Conservation (phyloP, 2,113 vertebrate genomes). For the Megaleporinus macrocephalus region DNA sequence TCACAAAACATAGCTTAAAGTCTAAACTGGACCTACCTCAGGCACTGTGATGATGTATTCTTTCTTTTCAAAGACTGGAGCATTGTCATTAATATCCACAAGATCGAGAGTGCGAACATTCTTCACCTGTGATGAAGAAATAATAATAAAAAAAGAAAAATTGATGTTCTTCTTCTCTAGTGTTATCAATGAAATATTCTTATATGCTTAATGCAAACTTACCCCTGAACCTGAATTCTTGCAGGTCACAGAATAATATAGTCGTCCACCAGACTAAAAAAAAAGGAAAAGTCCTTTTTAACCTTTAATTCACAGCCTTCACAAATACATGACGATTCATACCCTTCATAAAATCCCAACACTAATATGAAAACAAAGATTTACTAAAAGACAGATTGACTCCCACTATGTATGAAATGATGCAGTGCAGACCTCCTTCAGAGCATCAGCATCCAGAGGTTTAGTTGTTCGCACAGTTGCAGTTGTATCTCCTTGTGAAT, state of each 20-base stretch:
- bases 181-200: not conserved
- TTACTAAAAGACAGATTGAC: too few species aligned
- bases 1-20: not conserved
- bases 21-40: slow-evolving; percentile 70
- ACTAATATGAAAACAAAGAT: too few species aligned
- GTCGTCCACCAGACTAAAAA: slow-evolving; percentile 44
- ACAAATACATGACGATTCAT: not conserved
- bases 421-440: slow-evolving; percentile 21
- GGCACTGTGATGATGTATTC: slow-evolving; percentile 58
- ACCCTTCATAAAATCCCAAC: too few species aligned
- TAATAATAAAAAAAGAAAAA: not conserved
- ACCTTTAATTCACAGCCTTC: not conserved
- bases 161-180: not conserved
- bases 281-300: slow-evolving; percentile 20
- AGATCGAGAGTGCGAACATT: slow-evolving; percentile 56
- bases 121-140: slow-evolving; percentile 45
- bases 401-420: not conserved
- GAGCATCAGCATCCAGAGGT: slow-evolving; percentile 63
- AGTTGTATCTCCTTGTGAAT: slow-evolving; percentile 1
- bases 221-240: not conserved
- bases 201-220: slow-evolving; percentile 22
- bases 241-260: slow-evolving; percentile 67
- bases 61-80: slow-evolving; percentile 67
- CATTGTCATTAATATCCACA: slow-evolving; percentile 72
- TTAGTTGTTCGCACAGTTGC: slow-evolving; percentile 62